phyloP scores from a whole-genome alignment of 2,113 vertebrate genomes.

The Rhea americana region DNA sequence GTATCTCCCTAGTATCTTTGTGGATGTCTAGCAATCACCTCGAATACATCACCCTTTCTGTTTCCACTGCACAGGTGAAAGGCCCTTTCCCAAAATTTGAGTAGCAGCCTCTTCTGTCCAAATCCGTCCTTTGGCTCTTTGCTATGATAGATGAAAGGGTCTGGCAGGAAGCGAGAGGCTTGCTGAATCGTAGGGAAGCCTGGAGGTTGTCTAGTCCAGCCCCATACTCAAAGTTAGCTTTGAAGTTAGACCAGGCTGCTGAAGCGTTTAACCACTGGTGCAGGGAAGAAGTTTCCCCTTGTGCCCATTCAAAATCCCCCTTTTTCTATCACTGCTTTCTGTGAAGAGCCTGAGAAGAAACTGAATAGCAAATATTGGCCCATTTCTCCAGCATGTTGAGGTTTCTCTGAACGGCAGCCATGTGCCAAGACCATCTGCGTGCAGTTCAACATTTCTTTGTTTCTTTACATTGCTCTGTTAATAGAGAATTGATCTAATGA shows the following conservation, averaged over 20 bases:
- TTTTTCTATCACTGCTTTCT: not conserved
- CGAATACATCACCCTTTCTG: not conserved
- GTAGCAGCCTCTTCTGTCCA: not conserved
- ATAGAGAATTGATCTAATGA: not conserved
- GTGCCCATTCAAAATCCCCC: rapidly evolving
- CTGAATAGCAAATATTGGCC: rapidly evolving
- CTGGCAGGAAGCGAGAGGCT: not conserved
- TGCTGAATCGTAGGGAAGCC: not conserved
- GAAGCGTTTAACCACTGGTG: not conserved
- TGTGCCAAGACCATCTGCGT: not conserved
- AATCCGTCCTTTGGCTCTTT: not conserved
- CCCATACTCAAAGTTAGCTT: not conserved
- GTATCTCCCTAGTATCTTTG: not conserved
- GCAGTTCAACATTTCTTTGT: not conserved
- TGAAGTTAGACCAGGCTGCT: not conserved
- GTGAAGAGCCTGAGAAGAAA: not conserved
- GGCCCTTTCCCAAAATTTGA: not conserved
- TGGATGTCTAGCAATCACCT: not conserved
- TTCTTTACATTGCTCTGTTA: not conserved
- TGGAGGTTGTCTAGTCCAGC: not conserved
- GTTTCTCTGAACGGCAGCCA: not conserved
- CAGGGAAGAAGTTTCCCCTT: not conserved
- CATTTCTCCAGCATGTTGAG: not conserved
- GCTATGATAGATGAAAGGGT: not conserved
- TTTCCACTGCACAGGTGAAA: not conserved